A percentile compares a stretch with the other conserved stretches of the same genome.
These are phyloP conservation scores for Anastatus disparis DNA, from an alignment of 1,140 invertebrate genomes.

Conservation along the genomic window DNA sequence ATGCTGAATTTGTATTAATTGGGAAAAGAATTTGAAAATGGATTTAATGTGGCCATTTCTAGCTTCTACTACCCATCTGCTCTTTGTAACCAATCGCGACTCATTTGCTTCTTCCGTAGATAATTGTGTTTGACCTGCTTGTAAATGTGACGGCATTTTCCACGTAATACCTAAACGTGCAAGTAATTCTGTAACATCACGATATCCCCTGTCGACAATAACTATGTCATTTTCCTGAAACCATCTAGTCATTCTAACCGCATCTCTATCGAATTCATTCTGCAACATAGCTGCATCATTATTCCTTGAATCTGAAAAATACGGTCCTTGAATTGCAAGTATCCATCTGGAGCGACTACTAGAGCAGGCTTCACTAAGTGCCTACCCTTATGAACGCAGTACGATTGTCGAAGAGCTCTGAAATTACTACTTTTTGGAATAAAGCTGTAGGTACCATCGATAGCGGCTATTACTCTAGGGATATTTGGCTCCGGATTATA, in stretches of 20 bases:
- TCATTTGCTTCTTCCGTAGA: constrained; percentile 33
- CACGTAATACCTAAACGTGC: neutral
- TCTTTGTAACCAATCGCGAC: constrained; percentile 31
- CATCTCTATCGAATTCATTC: constrained; percentile 31
- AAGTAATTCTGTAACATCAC: constrained; percentile 9
- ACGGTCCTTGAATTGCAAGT: constrained; percentile 21
- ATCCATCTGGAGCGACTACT: constrained; percentile 28
- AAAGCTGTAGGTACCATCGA: constrained; percentile 17
- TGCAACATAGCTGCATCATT: constrained; percentile 25
- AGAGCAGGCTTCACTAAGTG: constrained; percentile 28
- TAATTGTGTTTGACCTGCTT: constrained; percentile 14
- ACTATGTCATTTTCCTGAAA: constrained; percentile 31
- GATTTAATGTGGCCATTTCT: constrained; percentile 26
- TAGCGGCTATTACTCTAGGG: constrained; percentile 1
- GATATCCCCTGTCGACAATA: constrained; percentile 27
- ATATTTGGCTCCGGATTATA: neutral
- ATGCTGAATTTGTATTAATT: constrained; percentile 5
- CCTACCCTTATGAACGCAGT: constrained; percentile 21
- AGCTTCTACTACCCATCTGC: constrained; percentile 28
- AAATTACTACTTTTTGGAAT: constrained; percentile 18
- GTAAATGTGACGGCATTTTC: constrained; percentile 31
- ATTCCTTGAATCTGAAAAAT: constrained; percentile 15
- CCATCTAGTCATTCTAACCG: constrained; percentile 18
- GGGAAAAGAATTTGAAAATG: constrained; percentile 13
- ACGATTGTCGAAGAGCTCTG: constrained; percentile 4